Conservation (phyloP, 2,888 invertebrate genomes). For the Phasia obesa region DNA sequence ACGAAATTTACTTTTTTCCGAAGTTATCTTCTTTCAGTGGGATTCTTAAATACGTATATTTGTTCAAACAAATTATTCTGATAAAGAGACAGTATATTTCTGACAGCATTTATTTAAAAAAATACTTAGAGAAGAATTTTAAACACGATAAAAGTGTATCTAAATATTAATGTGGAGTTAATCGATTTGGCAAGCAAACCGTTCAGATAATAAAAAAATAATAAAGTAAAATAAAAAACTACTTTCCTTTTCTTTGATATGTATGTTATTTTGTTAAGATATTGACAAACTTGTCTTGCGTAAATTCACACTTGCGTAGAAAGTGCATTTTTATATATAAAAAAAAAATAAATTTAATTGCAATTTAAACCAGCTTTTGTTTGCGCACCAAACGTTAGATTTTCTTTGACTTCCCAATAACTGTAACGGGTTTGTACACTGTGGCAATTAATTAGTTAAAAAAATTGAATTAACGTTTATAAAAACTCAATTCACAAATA, state of each 20-base stretch:
- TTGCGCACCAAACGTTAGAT: slow-evolving; percentile 4
- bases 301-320: slow-evolving; percentile 23
- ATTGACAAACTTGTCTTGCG: slow-evolving; percentile 32
- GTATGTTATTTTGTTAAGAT: background rate
- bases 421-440: slow-evolving; percentile 7
- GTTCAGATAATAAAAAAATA: background rate
- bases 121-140: no score
- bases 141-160: no score
- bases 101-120: no score
- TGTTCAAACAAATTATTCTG: no score
- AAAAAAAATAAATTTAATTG: background rate
- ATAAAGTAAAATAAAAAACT: slow-evolving; percentile 9
- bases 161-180: no score
- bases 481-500: background rate
- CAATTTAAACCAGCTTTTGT: slow-evolving; percentile 31
- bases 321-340: slow-evolving; percentile 3
- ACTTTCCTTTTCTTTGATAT: slow-evolving; percentile 30
- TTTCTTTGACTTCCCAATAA: slow-evolving; percentile 6
- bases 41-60: no score
- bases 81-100: no score
- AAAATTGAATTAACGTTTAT: background rate
- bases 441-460: background rate
- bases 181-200: no score
- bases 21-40: no score
- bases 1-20: no score